A percentile compares a stretch with the other conserved stretches of the same genome.
Evolutionary conservation across 2,797 vertebrate species (phyloP).

Genomic region (Apogon hyalosoma): DNA sequence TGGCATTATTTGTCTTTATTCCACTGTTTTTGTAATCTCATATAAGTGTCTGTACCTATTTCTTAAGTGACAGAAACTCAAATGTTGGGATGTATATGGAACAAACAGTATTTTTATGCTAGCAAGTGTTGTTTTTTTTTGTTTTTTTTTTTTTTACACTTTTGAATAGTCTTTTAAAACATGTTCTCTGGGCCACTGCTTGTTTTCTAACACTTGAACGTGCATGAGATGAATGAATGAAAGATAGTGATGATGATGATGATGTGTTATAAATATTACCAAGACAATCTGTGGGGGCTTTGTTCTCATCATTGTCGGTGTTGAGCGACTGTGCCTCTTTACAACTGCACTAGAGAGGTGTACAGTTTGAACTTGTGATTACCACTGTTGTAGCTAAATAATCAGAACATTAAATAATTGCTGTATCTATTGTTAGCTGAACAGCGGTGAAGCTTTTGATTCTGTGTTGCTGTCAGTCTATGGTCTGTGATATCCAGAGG

Average conservation of each 20-base stretch:
- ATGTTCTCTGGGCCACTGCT: constrained; percentile 13
- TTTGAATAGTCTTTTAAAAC: constrained; percentile 50
- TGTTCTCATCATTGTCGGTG: constrained; percentile 24
- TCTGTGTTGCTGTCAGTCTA: constrained; percentile 48
- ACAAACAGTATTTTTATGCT: constrained; percentile 75
- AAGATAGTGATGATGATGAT: constrained; percentile 21
- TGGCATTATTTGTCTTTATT: constrained; percentile 41
- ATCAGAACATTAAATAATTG: constrained; percentile 32
- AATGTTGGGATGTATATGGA: constrained; percentile 60
- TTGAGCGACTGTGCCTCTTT: constrained; percentile 33
- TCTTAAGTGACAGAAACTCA: constrained; percentile 47
- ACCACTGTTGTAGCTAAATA: constrained; percentile 19
- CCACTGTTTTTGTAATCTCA: constrained; percentile 46
- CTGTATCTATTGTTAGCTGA: constrained; percentile 12
- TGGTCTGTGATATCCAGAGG: constrained; percentile 54
- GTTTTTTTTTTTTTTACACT: constrained; percentile 46
- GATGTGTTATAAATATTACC: constrained; percentile 46
- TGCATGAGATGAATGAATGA: constrained; percentile 41
- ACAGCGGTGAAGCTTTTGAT: constrained; percentile 15
- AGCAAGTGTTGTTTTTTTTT: constrained; percentile 34
- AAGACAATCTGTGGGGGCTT: constrained; percentile 69
- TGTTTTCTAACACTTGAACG: constrained; percentile 42
- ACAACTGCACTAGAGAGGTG: constrained; percentile 29
- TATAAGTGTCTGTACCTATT: constrained; percentile 43
- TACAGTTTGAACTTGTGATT: constrained; percentile 21